Evolutionary conservation across 2,113 vertebrate genomes (phyloP), one percentile per base, ranked within the genome.

Genomic region (Chaetorhynchus papuensis): DNA sequence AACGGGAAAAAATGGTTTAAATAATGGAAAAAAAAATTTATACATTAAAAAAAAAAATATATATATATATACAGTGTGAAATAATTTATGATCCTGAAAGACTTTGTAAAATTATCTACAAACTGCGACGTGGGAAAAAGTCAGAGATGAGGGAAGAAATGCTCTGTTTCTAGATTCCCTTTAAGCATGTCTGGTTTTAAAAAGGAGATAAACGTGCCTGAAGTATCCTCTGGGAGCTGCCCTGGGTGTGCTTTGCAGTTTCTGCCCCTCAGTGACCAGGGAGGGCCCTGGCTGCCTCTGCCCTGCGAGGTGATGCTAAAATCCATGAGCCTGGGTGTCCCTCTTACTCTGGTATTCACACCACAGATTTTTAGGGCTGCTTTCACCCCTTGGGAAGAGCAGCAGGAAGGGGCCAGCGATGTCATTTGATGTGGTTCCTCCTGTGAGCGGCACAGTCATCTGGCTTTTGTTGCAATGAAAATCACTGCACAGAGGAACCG

Each of bases 291-390:
- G 0, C 3, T 13, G 4, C 50, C 37, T 20, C 50, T 37, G 71
- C 57, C 30, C 19, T 75, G 13, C 4, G 0, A 47, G 24, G 21
- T 17, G 23, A 30, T 1, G 6, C 30, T 23, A 6, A 72, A 87
- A 83, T 0, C 27, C 9, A 3, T 1, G 2, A 10, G 26, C 33
- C 44, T 30, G 7, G 20, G 5, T 7, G 5, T 31, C 21, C 57
- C 44, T 54, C 31, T 23, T 2, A 5, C 13, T 30, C 53, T 37
- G n/a, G 53, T 20, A 0, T 7, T 61, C 59, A 19, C 27, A 44
- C 7, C 23, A 33, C 0, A 20, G 54, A 10, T 12, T 45, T 68
- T 79, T 15, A 45, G 28, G 54, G 52, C 50, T 54, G 54, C 7
- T 83, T 65, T 61, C 16, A 23, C 7, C 19, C 19, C 39, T 66